These are phyloP conservation scores for Eciton burchellii DNA, from an alignment of 1,140 invertebrate species.

Conservation along the genomic window DNA sequence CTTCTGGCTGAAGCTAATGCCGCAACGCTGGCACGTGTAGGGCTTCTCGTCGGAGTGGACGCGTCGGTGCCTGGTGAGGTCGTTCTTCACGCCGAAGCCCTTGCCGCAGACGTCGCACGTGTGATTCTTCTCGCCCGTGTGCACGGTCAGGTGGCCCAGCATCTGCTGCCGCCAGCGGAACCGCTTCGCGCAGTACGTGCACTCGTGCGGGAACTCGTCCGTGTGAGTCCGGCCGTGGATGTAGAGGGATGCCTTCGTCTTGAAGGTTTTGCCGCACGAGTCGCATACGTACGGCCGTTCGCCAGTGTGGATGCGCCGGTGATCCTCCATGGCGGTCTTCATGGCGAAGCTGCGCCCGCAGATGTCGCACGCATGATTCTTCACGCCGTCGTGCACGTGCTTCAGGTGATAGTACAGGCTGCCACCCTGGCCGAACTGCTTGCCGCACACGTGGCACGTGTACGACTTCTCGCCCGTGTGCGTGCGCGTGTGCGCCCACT, in stretches of 20 bases:
- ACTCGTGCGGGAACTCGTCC: conserved; percentile 85
- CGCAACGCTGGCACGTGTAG: conserved; percentile 85
- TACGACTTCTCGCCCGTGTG: conserved; percentile 64
- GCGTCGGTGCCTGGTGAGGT: conserved; percentile 85
- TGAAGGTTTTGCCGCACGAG: conserved; percentile 87
- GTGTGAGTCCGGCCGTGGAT: conserved; percentile 86
- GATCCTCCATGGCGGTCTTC: conserved; percentile 87
- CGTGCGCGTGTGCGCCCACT: conserved; percentile 52
- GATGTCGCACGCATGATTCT: conserved; percentile 83
- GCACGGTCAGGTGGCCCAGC: conserved; percentile 83
- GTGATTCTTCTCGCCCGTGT: conserved; percentile 84
- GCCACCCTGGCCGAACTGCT: conserved; percentile 65
- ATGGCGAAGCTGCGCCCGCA: conserved; percentile 82
- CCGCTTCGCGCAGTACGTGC: conserved; percentile 82
- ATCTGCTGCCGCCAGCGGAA: conserved; percentile 86
- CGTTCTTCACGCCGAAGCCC: conserved; percentile 85
- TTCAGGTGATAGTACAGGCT: conserved; percentile 64
- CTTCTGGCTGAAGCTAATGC: conserved; percentile 86
- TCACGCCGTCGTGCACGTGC: conserved; percentile 77
- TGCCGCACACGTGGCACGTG: conserved; percentile 68
- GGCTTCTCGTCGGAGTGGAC: conserved; percentile 86
- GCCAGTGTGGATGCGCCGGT: conserved; percentile 88
- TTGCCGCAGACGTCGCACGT: conserved; percentile 86
- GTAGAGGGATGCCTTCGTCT: conserved; percentile 85
- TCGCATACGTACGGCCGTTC: conserved; percentile 89